A percentile compares a stretch with the other conserved stretches of the same genome.
Evolutionary conservation across 92 coral and sea anemone species (phyloP).

Genomic region (Pocillopora grandis): DNA sequence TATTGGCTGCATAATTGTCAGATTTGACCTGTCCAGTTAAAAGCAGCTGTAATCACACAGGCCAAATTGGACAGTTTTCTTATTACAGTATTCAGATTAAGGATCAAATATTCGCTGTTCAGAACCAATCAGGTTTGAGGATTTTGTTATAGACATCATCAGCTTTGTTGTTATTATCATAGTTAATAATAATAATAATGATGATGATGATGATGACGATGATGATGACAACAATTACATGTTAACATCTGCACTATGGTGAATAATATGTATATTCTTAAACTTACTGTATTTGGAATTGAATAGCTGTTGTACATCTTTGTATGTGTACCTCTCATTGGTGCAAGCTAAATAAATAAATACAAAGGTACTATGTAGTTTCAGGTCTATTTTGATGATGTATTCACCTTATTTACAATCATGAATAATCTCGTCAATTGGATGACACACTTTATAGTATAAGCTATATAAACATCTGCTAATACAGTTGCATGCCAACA

Average conservation of each 20-base stretch:
- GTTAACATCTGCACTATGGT: constrained; percentile 4
- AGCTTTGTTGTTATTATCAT: too few species aligned
- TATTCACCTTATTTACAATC: constrained; percentile 18
- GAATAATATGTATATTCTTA: constrained; percentile 25
- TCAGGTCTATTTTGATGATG: constrained; percentile 20
- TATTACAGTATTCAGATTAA: too few species aligned
- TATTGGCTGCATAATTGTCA: too few species aligned
- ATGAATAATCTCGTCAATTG: constrained; percentile 2
- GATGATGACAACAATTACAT: neutral
- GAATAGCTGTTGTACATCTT: constrained; percentile 65
- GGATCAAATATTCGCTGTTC: too few species aligned
- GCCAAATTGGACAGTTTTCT: too few species aligned
- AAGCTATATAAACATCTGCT: constrained; percentile 11
- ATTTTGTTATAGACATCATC: too few species aligned
- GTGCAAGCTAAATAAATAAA: constrained; percentile 40
- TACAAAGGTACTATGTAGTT: constrained; percentile 19
- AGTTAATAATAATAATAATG: neutral
- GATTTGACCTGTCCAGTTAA: too few species aligned
- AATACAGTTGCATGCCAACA: constrained; percentile 18
- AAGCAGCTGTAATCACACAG: too few species aligned
- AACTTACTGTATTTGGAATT: constrained; percentile 67
- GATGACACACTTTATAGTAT: constrained; percentile 5
- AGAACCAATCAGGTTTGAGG: too few species aligned
- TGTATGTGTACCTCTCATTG: constrained; percentile 45
- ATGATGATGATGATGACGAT: too few species aligned